Percentiles rank a stretch among this genome's conserved stretches.
Conservation (phyloP, 2,797 vertebrate species). For the Loriculus beryllinus region DNA sequence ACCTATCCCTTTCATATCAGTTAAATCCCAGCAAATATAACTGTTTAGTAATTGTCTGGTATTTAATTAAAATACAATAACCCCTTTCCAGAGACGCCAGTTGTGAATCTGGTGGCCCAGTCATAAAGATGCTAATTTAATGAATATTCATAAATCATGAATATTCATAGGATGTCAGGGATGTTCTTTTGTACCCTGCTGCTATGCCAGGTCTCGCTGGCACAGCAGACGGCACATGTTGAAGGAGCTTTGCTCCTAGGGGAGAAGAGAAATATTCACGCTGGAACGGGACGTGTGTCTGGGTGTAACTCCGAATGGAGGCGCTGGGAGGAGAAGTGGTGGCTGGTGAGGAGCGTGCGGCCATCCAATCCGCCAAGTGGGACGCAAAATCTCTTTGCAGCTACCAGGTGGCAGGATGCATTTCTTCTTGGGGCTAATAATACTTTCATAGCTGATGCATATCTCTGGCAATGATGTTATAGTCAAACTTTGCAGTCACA, state of each 20-base stretch:
- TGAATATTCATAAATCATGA: constrained; percentile 76
- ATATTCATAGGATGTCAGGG: constrained; percentile 72
- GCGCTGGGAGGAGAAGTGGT: not conserved
- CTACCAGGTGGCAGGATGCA: not conserved
- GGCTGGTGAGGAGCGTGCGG: not conserved
- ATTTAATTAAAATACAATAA: constrained; percentile 77
- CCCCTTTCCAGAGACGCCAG: constrained; percentile 71
- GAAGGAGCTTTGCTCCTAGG: constrained; percentile 69
- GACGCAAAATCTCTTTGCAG: not conserved
- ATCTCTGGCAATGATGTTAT: not conserved
- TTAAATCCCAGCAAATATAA: constrained; percentile 64
- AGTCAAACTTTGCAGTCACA: not conserved
- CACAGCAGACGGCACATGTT: constrained; percentile 74
- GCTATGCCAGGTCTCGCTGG: constrained; percentile 73
- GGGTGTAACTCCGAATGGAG: constrained; percentile 17
- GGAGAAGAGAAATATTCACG: constrained; percentile 60
- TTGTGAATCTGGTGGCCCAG: constrained; percentile 75
- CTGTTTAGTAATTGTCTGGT: constrained; percentile 73
- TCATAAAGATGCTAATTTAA: constrained; percentile 76
- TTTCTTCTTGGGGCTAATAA: not conserved
- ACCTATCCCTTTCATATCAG: constrained; percentile 63
- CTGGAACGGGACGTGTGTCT: constrained; percentile 52
- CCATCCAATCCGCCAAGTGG: not conserved
- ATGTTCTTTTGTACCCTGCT: constrained; percentile 75
- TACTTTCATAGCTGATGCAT: not conserved